These are phyloP conservation scores for Cyrtorhinus lividipennis DNA, from an alignment of 1,140 invertebrate genomes.

Conservation along the genomic window DNA sequence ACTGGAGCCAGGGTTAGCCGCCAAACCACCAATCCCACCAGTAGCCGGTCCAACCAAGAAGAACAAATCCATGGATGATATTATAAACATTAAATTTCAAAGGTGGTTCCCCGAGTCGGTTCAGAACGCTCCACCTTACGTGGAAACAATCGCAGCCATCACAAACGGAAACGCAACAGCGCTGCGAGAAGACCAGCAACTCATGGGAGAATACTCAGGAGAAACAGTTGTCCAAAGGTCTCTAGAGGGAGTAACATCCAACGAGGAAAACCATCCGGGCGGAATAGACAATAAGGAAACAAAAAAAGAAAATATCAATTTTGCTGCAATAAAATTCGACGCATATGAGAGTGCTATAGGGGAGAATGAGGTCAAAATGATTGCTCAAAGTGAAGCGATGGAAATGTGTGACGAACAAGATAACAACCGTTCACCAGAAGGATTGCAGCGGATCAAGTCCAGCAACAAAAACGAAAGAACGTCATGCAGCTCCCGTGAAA, in stretches of 20 bases:
- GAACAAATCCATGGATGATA: conserved; percentile 24
- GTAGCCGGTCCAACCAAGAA: not conserved
- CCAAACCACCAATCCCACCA: conserved; percentile 25
- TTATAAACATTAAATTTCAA: conserved; percentile 27
- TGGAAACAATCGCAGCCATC: not conserved
- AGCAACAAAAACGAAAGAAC: not conserved
- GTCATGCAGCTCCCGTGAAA: not conserved
- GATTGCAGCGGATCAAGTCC: not conserved
- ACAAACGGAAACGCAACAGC: not conserved
- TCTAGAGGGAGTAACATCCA: not conserved
- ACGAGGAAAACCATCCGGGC: not conserved
- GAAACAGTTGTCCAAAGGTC: not conserved
- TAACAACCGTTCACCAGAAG: not conserved
- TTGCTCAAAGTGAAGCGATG: conserved; percentile 5
- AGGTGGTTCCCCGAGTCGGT: conserved; percentile 27
- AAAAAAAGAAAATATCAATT: no score
- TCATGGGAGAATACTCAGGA: no score
- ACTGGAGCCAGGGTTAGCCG: conserved; percentile 23
- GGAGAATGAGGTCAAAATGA: not conserved
- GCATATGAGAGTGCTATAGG: conserved; percentile 6
- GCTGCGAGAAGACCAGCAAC: no score
- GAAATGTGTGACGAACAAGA: conserved; percentile 8
- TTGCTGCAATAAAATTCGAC: not conserved
- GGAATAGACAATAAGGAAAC: no score
- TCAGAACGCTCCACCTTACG: not conserved